Evolutionary conservation across 2,888 invertebrate species (phyloP).

Genomic region (Geotrupes spiniger): DNA sequence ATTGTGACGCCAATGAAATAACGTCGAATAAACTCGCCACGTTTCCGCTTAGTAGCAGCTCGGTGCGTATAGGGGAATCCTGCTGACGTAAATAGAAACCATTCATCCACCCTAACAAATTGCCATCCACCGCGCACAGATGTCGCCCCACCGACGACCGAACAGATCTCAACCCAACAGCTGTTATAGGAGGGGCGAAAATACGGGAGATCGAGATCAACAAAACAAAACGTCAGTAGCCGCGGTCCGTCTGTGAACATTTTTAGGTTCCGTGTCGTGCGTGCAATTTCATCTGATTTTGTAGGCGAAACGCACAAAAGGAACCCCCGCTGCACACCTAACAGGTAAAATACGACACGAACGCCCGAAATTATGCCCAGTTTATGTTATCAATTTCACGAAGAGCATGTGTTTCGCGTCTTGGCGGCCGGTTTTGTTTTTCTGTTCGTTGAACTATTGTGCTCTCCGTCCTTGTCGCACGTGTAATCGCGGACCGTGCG

Average conservation of each 20-base stretch:
- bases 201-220: slow-evolving; percentile 18
- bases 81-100: no score
- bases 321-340: slow-evolving; percentile 17
- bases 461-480: no score
- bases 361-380: slow-evolving; percentile 24
- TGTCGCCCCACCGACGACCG: no score
- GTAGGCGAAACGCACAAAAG: slow-evolving; percentile 4
- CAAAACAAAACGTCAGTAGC: slow-evolving; percentile 18
- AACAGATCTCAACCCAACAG: slow-evolving; percentile 27
- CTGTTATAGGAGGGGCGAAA: slow-evolving; percentile 41
- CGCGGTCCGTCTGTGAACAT: slow-evolving; percentile 14
- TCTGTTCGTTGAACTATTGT: slow-evolving; percentile 2
- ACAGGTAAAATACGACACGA: slow-evolving; percentile 31
- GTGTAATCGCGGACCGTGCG: no score
- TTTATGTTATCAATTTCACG: slow-evolving; percentile 34
- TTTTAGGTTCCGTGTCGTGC: slow-evolving; percentile 15
- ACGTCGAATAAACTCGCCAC: no score
- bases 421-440: slow-evolving; percentile 5
- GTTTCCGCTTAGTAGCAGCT: no score
- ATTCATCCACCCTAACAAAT: no score
- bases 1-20: no score
- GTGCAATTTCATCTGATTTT: slow-evolving; percentile 14
- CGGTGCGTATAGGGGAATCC: no score
- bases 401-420: slow-evolving; percentile 24
- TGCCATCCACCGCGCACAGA: no score